Evolutionary conservation across 2,797 vertebrate species (phyloP), one percentile per base, ranked within the genome.

Genomic region (Halcyon smyrnensis): DNA sequence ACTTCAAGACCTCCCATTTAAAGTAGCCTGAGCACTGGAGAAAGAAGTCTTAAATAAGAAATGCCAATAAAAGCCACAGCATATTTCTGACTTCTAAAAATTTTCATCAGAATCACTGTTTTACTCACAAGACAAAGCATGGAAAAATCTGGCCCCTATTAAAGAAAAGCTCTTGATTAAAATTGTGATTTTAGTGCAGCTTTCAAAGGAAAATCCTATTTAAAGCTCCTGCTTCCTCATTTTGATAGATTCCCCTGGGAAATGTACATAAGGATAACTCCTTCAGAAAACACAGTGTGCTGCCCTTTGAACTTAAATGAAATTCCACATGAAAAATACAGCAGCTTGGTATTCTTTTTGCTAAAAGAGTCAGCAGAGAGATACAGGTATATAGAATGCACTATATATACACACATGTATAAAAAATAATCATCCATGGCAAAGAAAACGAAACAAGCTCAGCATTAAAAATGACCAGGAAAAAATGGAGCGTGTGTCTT

Each of bases 221-320:
- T 95, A 84, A 94, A 94, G n/a, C 39, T 82, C 46, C 45, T 9
- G 9, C 76, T 93, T 92, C 63, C 67, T 94, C 54, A 70, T 88
- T 95, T 94, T 90, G 63, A 53, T 91, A 73, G 46, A 91, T 70
- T 88, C 46, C 43, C 74, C 24, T n/a, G 46, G 48, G 89, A 93
- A 95, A 88, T n/a, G 17, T 37, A 53, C 36, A 8, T 53, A 81
- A 85, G 37, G 59, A 50, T 65, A 65, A 63, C 39, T 91, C 34
- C 19, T 87, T 89, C 11, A 30, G 63, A 91, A 93, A 91, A 50
- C 32, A 63, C 9, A 81, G 14, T 24, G 28, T 79, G 15, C 50
- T 81, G n/a, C 65, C n/a, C 73, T 94, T 93, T 88, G 78, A 93
- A 92, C 75, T 88, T 62, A 14, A 36, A 63, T 59, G 8, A 70